These are phyloP conservation scores for Hucho hucho DNA, from an alignment of 2,113 vertebrate genomes.

Conservation along the genomic window DNA sequence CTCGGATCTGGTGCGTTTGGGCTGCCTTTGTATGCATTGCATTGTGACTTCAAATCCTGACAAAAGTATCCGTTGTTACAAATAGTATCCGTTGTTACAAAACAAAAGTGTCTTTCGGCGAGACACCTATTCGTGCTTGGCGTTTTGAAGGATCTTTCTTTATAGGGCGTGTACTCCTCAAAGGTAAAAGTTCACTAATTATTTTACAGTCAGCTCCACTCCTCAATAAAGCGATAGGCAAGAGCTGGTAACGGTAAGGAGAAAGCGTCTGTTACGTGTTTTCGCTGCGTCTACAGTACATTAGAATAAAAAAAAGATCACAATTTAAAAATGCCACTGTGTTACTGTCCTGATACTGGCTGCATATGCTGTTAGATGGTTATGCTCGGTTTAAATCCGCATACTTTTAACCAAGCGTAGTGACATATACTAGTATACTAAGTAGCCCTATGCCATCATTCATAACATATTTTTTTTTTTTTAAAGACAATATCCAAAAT, in stretches of 20 bases:
- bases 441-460: too few species aligned
- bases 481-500: too few species aligned
- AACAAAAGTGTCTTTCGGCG: background rate
- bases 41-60: constrained; percentile 41
- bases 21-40: constrained; percentile 57
- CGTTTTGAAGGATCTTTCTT: background rate
- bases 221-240: constrained; percentile 8
- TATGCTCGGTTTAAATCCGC: too few species aligned
- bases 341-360: background rate
- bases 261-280: background rate
- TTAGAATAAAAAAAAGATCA: too few species aligned
- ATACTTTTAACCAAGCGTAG: too few species aligned
- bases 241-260: background rate
- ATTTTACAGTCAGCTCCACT: background rate
- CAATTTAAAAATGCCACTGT: too few species aligned
- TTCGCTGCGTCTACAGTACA: background rate
- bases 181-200: constrained; percentile 48
- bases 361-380: background rate
- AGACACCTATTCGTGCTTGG: too few species aligned
- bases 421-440: too few species aligned
- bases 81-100: background rate
- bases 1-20: constrained; percentile 57
- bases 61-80: background rate
- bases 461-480: too few species aligned
- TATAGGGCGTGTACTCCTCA: constrained; percentile 61